phyloP scores from a whole-genome alignment of 2,888 invertebrate genomes.

The Tachina lurida region DNA sequence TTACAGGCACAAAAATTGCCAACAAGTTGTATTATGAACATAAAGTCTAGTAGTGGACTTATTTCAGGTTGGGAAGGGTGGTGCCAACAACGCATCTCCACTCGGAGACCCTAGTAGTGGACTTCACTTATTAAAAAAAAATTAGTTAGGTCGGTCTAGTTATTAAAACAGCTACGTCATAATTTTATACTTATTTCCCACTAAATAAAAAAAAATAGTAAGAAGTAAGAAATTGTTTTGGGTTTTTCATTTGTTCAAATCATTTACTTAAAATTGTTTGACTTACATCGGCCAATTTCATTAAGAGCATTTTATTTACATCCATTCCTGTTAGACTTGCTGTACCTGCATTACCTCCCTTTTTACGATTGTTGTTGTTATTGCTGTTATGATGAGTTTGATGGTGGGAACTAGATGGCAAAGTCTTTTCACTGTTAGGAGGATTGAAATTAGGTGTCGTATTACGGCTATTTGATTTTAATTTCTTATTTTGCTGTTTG shows the following conservation, averaged over 20 bases:
- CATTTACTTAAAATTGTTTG: constrained; percentile 4
- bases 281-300: constrained; percentile 81
- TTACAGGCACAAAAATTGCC: too few relatives aligned
- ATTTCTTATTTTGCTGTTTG: constrained; percentile 61
- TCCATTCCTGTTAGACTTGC: constrained; percentile 77
- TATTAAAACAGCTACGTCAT: neutral
- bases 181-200: neutral
- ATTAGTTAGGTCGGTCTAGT: too few relatives aligned
- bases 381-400: constrained; percentile 32
- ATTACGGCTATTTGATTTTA: constrained; percentile 56
- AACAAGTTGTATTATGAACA: too few relatives aligned
- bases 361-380: constrained; percentile 71
- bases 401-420: constrained; percentile 28
- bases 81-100: too few relatives aligned
- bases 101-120: too few relatives aligned
- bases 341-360: constrained; percentile 70
- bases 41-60: too few relatives aligned
- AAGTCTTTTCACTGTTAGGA: constrained; percentile 46
- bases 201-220: too few relatives aligned
- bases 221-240: too few relatives aligned
- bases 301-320: constrained; percentile 83
- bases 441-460: constrained; percentile 49
- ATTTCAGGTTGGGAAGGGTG: too few relatives aligned
- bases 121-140: too few relatives aligned
- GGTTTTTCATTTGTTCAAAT: neutral